Evolutionary conservation across 2,888 invertebrate genomes (phyloP).

Genomic region (Eledone cirrhosa): DNA sequence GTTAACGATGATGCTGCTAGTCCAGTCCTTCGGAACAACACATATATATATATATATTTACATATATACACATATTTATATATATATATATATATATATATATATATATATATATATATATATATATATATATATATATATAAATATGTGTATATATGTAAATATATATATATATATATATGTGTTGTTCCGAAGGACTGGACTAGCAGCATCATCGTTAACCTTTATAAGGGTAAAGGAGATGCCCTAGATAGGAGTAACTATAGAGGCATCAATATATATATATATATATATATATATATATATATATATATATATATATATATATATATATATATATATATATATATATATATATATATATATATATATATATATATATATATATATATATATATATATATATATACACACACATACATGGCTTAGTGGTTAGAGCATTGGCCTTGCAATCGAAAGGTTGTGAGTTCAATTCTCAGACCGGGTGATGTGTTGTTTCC

Average conservation of each 20-base stretch:
- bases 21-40: too few species aligned
- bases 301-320: not conserved
- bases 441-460: too few species aligned
- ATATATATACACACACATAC: not conserved
- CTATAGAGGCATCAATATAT: too few species aligned
- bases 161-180: not conserved
- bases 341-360: constrained; percentile 2
- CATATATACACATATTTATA: not conserved
- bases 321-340: constrained; percentile 1
- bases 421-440: too few species aligned
- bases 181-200: too few species aligned
- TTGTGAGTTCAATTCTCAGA: too few species aligned
- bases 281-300: constrained; percentile 1
- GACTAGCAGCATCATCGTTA: too few species aligned
- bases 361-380: not conserved
- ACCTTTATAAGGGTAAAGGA: too few species aligned
- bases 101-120: not conserved
- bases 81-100: not conserved
- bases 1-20: too few species aligned
- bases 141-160: not conserved
- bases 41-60: not conserved
- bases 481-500: too few species aligned
- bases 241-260: too few species aligned
- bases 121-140: not conserved
- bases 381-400: not conserved